phyloP scores from a whole-genome alignment of 35 echinoderm and acorn worm species.

The Strongylocentrotus purpuratus region DNA sequence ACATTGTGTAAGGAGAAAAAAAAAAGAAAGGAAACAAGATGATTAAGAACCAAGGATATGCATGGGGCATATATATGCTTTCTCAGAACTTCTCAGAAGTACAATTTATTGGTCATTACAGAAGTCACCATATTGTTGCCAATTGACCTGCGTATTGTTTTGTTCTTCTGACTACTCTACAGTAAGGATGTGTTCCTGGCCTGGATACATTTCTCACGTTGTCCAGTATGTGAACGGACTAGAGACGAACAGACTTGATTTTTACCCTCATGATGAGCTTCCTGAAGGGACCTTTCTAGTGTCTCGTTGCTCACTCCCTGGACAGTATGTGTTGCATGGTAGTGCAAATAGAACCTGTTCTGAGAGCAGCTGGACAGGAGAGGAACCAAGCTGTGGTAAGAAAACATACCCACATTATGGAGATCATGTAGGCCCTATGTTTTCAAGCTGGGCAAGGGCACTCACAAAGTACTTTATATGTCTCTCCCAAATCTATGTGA shows the following conservation, averaged over 20 bases:
- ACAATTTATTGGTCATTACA: background rate
- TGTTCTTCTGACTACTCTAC: background rate
- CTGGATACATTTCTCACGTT: background rate
- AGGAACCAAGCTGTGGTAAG: background rate
- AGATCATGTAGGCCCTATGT: no score
- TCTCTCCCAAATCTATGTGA: no score
- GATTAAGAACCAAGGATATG: no score
- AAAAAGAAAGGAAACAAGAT: no score
- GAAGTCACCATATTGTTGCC: background rate
- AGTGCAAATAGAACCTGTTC: background rate
- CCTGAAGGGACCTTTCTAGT: background rate
- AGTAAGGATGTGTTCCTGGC: background rate
- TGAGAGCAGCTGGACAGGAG: background rate
- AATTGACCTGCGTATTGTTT: background rate
- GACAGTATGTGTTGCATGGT: background rate
- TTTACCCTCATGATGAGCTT: background rate
- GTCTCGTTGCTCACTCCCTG: background rate
- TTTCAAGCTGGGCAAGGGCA: no score
- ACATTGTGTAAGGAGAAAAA: no score
- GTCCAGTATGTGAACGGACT: background rate
- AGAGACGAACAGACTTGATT: background rate
- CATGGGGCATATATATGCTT: no score
- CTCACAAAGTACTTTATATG: no score
- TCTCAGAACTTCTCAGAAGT: no score
- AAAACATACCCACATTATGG: background rate